phyloP scores from a whole-genome alignment of 2,888 invertebrate species.

The Temnothorax unifasciatus region DNA sequence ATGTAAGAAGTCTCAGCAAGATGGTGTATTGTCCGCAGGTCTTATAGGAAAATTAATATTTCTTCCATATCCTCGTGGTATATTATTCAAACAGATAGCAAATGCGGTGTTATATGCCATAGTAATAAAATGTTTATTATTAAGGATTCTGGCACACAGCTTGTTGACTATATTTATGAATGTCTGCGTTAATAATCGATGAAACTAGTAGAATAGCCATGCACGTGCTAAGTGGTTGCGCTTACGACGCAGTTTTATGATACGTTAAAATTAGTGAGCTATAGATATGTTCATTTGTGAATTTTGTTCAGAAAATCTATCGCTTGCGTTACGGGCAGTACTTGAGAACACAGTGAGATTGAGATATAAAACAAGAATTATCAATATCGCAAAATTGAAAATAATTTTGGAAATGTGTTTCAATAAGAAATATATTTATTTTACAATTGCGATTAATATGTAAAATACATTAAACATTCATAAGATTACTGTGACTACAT shows the following conservation, averaged over 20 bases:
- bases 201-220: constrained; percentile 15
- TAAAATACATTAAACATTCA: constrained; percentile 24
- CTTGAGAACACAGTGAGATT: constrained; percentile 1
- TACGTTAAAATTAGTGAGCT: constrained; percentile 20
- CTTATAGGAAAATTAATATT: constrained; percentile 25
- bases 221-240: constrained; percentile 19
- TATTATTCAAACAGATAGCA: constrained; percentile 18
- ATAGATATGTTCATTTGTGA: constrained; percentile 37
- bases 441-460: constrained; percentile 11
- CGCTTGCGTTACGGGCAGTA: not conserved
- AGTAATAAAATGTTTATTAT: constrained; percentile 38
- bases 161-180: constrained; percentile 41
- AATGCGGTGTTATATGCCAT: constrained; percentile 1
- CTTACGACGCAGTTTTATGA: constrained; percentile 8
- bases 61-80: constrained; percentile 37
- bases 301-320: constrained; percentile 33
- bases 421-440: constrained; percentile 13
- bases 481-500: constrained; percentile 32
- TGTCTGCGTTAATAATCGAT: constrained; percentile 24
- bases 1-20: not conserved
- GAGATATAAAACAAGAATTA: not conserved
- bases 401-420: constrained; percentile 8
- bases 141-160: constrained; percentile 14
- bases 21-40: not conserved
- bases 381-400: not conserved